phyloP scores from a whole-genome alignment of 2,113 vertebrate species.

The Brachyhypopomus occidentalis region DNA sequence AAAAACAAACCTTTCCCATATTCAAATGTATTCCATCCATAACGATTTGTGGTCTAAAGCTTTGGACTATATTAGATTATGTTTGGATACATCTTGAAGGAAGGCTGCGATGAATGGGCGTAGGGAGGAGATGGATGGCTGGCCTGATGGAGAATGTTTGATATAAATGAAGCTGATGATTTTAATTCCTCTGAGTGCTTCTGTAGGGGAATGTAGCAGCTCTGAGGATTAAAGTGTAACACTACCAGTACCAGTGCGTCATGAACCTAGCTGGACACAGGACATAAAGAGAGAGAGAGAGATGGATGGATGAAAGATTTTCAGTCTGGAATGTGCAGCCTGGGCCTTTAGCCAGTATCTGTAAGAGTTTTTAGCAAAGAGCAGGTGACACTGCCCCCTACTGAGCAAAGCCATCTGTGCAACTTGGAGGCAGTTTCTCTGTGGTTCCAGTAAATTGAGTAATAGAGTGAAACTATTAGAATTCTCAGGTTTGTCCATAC shows the following conservation, averaged over 20 bases:
- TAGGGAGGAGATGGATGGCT: conserved; percentile 49
- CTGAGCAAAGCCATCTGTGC: no score
- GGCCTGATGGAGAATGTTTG: conserved; percentile 65
- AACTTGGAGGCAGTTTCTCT: background rate
- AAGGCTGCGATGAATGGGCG: conserved; percentile 35
- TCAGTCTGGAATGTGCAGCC: no score
- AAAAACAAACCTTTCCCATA: conserved; percentile 57
- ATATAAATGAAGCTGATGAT: conserved; percentile 72
- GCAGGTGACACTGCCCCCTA: background rate
- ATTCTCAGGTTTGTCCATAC: no score
- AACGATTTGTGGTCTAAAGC: conserved; percentile 64
- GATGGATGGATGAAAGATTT: no score
- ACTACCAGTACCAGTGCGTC: no score
- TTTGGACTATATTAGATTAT: conserved; percentile 65
- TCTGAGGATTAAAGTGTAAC: no score
- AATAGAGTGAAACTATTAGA: no score
- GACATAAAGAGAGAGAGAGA: background rate
- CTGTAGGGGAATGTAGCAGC: conserved; percentile 4
- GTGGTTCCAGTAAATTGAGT: no score
- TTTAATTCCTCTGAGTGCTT: conserved; percentile 67
- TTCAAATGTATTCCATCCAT: conserved; percentile 59
- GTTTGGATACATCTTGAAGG: conserved; percentile 53
- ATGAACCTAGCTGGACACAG: no score
- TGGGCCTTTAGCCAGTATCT: conserved; percentile 18
- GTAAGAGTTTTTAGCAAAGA: background rate